phyloP scores from a whole-genome alignment of 2,888 invertebrate genomes.

The Baccha elongata region DNA sequence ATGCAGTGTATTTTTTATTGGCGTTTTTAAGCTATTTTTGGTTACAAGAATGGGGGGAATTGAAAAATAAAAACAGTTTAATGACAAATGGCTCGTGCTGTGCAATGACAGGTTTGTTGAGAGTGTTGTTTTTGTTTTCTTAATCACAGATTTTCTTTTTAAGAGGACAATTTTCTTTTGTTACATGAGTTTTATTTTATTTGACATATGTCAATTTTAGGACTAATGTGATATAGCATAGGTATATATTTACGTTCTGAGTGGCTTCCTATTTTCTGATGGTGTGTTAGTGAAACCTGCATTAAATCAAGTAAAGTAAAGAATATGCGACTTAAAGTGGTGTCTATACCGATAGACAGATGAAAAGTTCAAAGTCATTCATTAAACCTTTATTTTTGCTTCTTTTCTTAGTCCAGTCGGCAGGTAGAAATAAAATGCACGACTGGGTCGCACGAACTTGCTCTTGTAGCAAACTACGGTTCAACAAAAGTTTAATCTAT shows the following conservation, averaged over 20 bases:
- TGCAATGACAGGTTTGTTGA: constrained; percentile 66
- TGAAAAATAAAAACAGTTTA: constrained; percentile 44
- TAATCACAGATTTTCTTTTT: constrained; percentile 26
- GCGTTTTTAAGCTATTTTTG: constrained; percentile 61
- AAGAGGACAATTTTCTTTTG: constrained; percentile 33
- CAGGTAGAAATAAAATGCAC: too few species aligned
- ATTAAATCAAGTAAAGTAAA: background rate
- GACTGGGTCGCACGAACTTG: too few species aligned
- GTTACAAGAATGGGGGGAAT: constrained; percentile 15
- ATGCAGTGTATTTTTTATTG: constrained; percentile 56
- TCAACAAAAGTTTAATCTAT: too few species aligned
- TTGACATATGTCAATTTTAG: constrained; percentile 66
- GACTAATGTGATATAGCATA: constrained; percentile 63
- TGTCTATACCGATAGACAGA: too few species aligned
- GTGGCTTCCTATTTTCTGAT: constrained; percentile 37
- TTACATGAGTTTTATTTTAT: constrained; percentile 64
- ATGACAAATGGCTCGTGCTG: constrained; percentile 72
- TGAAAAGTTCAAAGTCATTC: constrained; percentile 2
- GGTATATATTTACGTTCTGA: too few species aligned
- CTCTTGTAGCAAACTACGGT: too few species aligned
- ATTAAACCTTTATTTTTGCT: too few species aligned
- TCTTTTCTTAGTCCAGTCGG: too few species aligned
- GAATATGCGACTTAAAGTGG: background rate
- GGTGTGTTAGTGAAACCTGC: background rate
- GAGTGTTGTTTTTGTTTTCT: constrained; percentile 40